These are phyloP conservation scores for Rhabditophanes sp. DNA, from an alignment of 2,888 invertebrate species.

Conservation along the genomic window DNA sequence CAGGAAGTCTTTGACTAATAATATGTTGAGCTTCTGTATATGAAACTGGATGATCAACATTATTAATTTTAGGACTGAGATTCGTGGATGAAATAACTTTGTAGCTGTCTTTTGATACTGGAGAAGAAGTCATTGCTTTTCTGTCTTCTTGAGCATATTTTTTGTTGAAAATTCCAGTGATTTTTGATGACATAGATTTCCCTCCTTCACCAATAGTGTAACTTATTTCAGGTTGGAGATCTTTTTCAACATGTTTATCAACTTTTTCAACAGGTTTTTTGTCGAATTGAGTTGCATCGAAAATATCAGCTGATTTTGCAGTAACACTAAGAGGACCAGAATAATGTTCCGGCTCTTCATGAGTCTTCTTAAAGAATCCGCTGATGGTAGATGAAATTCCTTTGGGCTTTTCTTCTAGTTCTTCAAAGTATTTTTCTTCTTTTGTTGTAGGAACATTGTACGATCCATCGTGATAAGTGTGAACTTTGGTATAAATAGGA, in stretches of 20 bases:
- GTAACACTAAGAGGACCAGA: constrained; percentile 15
- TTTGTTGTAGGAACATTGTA: neutral
- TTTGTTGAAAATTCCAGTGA: constrained; percentile 8
- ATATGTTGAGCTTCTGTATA: too few species aligned
- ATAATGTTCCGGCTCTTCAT: constrained; percentile 13
- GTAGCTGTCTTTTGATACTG: too few species aligned
- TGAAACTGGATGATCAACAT: too few species aligned
- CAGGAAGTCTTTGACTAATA: too few species aligned
- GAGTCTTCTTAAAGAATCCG: constrained; percentile 15
- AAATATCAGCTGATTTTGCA: constrained; percentile 9
- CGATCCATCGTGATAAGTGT: constrained; percentile 1
- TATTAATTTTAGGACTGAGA: too few species aligned
- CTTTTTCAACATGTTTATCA: constrained; percentile 5
- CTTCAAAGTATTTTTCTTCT: constrained; percentile 3
- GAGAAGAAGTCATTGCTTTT: too few species aligned
- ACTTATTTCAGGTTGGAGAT: too few species aligned
- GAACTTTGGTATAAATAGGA: constrained; percentile 5
- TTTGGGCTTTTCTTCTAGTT: constrained; percentile 5
- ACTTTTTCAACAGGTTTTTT: constrained; percentile 6
- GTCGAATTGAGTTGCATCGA: constrained; percentile 11
- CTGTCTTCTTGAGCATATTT: constrained; percentile 11
- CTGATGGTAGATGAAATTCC: constrained; percentile 10
- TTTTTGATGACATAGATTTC: constrained; percentile 5
- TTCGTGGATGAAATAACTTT: too few species aligned
- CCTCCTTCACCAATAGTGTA: constrained; percentile 6